Conservation (phyloP, 2,113 vertebrate genomes). For the Limnothrissa miodon region DNA sequence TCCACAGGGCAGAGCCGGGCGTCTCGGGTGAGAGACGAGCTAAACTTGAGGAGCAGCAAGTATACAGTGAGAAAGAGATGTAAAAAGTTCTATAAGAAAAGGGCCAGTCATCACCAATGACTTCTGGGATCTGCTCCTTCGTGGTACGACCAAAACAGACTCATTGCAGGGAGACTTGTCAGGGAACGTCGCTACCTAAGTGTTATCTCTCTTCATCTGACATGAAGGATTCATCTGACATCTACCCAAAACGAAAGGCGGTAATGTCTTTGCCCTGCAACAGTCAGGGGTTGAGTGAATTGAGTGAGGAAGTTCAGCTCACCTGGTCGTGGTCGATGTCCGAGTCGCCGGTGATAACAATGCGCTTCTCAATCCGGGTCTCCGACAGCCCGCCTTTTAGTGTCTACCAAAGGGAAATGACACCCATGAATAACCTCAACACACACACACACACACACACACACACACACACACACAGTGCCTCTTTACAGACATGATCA, state of each 20-base stretch:
- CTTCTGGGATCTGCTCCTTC: background rate
- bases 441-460: background rate
- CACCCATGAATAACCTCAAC: constrained; percentile 49
- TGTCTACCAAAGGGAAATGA: constrained; percentile 63
- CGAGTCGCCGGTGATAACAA: constrained; percentile 95
- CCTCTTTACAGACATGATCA: background rate
- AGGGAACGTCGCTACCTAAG: background rate
- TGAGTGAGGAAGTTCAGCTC: constrained; percentile 42
- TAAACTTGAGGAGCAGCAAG: background rate
- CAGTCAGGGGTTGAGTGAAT: no score
- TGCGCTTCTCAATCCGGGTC: constrained; percentile 98
- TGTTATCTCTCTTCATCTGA: background rate
- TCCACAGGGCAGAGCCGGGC: background rate
- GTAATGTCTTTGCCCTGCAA: background rate
- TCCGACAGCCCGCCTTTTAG: constrained; percentile 95
- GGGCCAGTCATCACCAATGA: background rate
- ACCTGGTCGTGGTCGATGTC: constrained; percentile 98
- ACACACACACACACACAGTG: background rate
- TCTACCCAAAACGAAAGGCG: no score
- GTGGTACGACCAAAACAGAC: background rate
- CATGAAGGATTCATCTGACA: no score
- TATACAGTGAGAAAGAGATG: background rate
- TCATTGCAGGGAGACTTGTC: no score
- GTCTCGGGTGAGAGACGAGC: background rate
- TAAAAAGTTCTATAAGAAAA: background rate